Evolutionary conservation across 2,888 invertebrate species (phyloP).

Genomic region (Oxycera nigricornis): DNA sequence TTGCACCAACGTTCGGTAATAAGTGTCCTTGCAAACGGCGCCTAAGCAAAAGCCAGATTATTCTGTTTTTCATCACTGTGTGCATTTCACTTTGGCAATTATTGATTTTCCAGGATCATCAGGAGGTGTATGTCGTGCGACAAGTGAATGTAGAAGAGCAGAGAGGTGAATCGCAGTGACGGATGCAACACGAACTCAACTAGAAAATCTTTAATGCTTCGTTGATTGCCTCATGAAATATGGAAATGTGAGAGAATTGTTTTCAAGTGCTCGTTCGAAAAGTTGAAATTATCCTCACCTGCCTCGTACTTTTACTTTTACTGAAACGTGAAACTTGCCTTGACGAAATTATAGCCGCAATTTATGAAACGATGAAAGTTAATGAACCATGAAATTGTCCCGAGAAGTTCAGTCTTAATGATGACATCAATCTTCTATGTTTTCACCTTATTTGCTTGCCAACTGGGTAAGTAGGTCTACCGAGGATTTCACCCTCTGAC

Average conservation of each 20-base stretch:
- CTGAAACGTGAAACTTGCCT: not conserved
- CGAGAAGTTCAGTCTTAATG: slow-evolving; percentile 16
- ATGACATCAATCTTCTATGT: slow-evolving; percentile 24
- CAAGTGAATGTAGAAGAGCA: no score
- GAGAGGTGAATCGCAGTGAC: no score
- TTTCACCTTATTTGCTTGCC: slow-evolving; percentile 6
- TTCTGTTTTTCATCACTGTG: not conserved
- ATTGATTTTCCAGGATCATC: not conserved
- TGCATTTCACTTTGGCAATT: not conserved
- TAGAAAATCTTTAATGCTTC: not conserved
- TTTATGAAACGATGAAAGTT: slow-evolving; percentile 13
- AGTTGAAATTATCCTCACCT: not conserved
- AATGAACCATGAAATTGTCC: slow-evolving; percentile 20
- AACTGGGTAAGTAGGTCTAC: not conserved
- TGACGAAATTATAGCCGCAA: slow-evolving; percentile 1
- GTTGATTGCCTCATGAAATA: not conserved
- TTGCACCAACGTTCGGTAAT: not conserved
- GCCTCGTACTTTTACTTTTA: not conserved
- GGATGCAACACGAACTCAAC: not conserved
- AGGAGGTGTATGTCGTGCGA: no score
- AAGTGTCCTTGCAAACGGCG: not conserved
- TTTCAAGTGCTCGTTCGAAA: not conserved
- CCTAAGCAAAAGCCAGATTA: not conserved
- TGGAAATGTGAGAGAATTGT: not conserved
- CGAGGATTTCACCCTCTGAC: not conserved